phyloP scores from a whole-genome alignment of 2,113 vertebrate species.

The Protobothrops mucrosquamatus region DNA sequence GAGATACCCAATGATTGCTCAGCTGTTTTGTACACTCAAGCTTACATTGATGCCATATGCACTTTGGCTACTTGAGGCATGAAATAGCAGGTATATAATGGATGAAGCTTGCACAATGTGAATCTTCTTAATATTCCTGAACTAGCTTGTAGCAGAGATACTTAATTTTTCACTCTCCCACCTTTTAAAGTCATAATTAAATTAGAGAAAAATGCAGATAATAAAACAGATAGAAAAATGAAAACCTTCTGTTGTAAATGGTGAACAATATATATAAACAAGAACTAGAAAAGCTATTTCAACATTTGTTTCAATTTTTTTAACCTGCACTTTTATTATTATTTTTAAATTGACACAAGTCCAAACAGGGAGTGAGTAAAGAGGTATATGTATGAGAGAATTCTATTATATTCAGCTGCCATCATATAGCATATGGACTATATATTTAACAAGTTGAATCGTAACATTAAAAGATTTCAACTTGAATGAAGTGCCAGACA shows the following conservation, averaged over 20 bases:
- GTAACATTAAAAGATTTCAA: background rate
- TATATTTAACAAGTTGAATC: background rate
- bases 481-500: background rate
- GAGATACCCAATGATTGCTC: background rate
- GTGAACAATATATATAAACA: background rate
- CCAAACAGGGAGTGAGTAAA: background rate
- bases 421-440: background rate
- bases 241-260: background rate
- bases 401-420: background rate
- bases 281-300: background rate
- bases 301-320: background rate
- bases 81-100: background rate
- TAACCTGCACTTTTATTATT: background rate
- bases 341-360: background rate
- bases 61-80: background rate
- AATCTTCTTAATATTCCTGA: background rate
- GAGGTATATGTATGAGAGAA: background rate
- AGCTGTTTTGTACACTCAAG: background rate
- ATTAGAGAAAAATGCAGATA: background rate
- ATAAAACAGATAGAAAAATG: background rate
- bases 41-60: background rate
- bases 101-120: background rate
- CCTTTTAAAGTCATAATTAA: background rate
- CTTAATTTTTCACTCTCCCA: background rate
- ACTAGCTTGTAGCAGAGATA: background rate